phyloP scores from a whole-genome alignment of 2,113 vertebrate genomes.

The Syngnathus floridae region DNA sequence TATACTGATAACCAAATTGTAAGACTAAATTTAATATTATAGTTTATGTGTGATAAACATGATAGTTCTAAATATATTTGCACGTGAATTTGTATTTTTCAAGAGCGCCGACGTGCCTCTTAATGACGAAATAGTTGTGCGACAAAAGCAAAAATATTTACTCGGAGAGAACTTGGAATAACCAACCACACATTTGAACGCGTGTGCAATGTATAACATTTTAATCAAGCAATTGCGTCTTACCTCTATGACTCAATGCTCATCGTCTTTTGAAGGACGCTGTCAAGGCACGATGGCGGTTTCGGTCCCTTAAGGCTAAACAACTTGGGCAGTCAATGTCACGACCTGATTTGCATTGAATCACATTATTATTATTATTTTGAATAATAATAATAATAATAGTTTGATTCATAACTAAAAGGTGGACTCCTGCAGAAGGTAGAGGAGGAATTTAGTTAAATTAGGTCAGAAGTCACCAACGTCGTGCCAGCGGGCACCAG shows the following conservation, averaged over 20 bases:
- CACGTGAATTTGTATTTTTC: not conserved
- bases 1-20: not conserved
- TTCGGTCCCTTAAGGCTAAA: no score
- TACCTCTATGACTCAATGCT: not conserved
- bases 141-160: not conserved
- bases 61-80: not conserved
- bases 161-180: not conserved
- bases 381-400: no score
- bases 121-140: not conserved
- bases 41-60: not conserved
- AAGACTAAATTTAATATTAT: not conserved
- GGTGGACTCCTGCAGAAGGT: no score
- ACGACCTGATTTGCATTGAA: no score
- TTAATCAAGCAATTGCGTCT: not conserved
- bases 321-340: no score
- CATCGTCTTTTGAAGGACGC: not conserved
- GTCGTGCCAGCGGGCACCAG: no score
- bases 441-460: no score
- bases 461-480: no score
- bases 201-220: not conserved
- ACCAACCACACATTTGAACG: not conserved
- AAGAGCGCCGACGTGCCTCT: not conserved
- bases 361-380: no score
- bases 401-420: no score
- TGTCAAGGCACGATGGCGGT: not conserved